phyloP scores from a whole-genome alignment of 2,888 invertebrate species.

The Bellardia pandia region DNA sequence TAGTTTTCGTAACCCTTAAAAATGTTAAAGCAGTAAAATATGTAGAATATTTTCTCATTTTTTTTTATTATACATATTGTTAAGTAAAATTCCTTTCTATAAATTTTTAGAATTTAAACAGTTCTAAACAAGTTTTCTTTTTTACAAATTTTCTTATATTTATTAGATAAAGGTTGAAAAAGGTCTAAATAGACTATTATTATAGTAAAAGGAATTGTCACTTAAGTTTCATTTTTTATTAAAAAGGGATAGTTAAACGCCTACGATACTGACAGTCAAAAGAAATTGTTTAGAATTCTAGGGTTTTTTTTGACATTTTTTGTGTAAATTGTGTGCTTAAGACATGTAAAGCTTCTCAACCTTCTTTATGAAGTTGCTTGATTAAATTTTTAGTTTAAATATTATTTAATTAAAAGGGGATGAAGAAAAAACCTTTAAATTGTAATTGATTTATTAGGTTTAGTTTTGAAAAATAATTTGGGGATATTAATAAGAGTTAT shows the following conservation, averaged over 20 bases:
- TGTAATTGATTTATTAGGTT: conserved; percentile 7
- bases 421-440: not conserved
- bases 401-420: conserved; percentile 2
- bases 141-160: not conserved
- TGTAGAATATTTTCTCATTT: not conserved
- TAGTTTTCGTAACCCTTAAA: not conserved
- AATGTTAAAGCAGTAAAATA: not conserved
- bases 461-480: not conserved
- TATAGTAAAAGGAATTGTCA: conserved; percentile 24
- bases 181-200: conserved; percentile 5
- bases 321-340: not conserved
- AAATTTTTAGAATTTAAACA: conserved; percentile 37
- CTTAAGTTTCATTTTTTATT: not conserved
- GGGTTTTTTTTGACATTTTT: conserved; percentile 6
- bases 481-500: not conserved
- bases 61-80: conserved; percentile 19
- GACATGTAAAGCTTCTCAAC: not conserved
- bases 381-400: conserved; percentile 17
- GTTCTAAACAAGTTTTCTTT: not conserved
- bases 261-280: not conserved
- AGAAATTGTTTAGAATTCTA: not conserved
- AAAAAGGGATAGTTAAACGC: conserved; percentile 16
- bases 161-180: conserved; percentile 40
- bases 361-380: not conserved
- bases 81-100: conserved; percentile 8